phyloP scores from a whole-genome alignment of 1,140 invertebrate species.

The Linepithema humile region DNA sequence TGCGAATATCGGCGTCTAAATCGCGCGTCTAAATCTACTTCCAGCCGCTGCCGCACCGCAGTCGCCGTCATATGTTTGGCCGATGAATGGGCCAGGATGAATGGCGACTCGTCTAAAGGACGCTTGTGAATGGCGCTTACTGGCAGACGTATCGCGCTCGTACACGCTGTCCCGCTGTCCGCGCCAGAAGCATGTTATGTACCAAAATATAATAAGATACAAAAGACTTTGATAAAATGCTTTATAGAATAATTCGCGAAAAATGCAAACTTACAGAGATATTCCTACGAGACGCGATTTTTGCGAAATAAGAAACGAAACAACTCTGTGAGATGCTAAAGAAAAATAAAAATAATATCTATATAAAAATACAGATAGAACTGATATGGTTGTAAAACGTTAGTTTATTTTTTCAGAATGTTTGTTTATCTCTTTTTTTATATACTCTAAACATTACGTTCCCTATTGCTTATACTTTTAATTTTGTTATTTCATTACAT shows the following conservation, averaged over 20 bases:
- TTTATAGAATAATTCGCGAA: too few relatives aligned
- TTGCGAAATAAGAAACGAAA: too few relatives aligned
- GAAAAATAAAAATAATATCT: too few relatives aligned
- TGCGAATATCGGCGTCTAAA: slow-evolving; percentile 53
- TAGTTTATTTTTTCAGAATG: background rate
- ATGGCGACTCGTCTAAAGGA: slow-evolving; percentile 49
- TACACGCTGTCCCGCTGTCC: slow-evolving; percentile 3
- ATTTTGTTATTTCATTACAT: background rate
- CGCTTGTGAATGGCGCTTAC: slow-evolving; percentile 43
- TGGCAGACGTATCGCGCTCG: background rate
- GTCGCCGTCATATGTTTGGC: background rate
- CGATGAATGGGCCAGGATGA: slow-evolving; percentile 54
- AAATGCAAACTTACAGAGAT: too few relatives aligned
- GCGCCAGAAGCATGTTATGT: background rate
- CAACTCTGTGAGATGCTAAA: too few relatives aligned
- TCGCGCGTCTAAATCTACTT: slow-evolving; percentile 58
- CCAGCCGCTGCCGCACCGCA: slow-evolving; percentile 10
- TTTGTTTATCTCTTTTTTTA: too few relatives aligned
- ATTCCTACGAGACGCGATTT: too few relatives aligned
- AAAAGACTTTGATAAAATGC: background rate
- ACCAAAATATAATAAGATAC: background rate
- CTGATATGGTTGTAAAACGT: too few relatives aligned
- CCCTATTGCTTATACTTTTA: too few relatives aligned
- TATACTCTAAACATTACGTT: too few relatives aligned
- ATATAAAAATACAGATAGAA: too few relatives aligned